Evolutionary conservation across 2,113 vertebrate genomes (phyloP).

Genomic region (Carlito syrichta): DNA sequence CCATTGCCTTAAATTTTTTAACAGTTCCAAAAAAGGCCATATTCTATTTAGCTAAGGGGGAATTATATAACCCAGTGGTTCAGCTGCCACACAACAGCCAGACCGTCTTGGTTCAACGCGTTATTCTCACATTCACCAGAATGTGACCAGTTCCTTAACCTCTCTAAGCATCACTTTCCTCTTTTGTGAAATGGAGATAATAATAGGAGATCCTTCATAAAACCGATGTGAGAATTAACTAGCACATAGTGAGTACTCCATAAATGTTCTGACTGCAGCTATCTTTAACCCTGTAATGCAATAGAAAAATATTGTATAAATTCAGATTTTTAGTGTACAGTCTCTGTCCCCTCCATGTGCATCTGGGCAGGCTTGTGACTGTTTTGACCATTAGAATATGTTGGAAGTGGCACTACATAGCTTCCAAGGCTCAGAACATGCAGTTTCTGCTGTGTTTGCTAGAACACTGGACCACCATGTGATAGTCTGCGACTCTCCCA

Average conservation of each 20-base stretch:
- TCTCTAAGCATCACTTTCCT: background rate
- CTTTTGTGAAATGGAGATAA: background rate
- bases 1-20: background rate
- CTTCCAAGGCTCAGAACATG: background rate
- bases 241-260: background rate
- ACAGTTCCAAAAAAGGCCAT: slow-evolving; percentile 2
- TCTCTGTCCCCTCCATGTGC: background rate
- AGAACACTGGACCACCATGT: background rate
- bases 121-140: background rate
- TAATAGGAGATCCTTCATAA: background rate
- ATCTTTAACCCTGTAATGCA: background rate
- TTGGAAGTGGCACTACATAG: background rate
- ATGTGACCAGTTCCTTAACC: background rate
- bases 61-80: background rate
- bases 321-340: background rate
- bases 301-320: background rate
- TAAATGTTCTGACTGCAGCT: background rate
- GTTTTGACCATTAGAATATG: background rate
- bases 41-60: background rate
- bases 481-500: background rate
- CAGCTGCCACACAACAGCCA: background rate
- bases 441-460: background rate
- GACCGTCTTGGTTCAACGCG: background rate
- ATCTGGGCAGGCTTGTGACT: background rate
- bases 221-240: background rate